Conservation (phyloP, 2,113 vertebrate genomes). For the Desmodus rotundus region DNA sequence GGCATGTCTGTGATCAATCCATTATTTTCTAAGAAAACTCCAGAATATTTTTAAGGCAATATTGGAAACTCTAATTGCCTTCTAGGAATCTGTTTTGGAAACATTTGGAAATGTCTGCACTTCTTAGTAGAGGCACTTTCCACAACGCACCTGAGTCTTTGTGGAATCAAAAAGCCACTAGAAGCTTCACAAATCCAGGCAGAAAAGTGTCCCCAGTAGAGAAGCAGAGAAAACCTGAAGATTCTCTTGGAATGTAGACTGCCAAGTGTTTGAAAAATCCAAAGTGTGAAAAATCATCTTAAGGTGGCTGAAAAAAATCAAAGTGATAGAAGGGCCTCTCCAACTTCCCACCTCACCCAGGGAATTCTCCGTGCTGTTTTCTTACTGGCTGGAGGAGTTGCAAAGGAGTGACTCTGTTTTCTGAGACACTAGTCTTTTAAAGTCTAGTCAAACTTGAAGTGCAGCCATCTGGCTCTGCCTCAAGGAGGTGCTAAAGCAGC, state of each 20-base stretch:
- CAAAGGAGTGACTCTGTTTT: not conserved
- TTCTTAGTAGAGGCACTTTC: not conserved
- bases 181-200: not conserved
- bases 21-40: not conserved
- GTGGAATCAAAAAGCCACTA: not conserved
- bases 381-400: not conserved
- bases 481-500: not conserved
- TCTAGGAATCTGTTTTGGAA: not conserved
- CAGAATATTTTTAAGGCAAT: not conserved
- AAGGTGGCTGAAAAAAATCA: not conserved
- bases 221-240: not conserved
- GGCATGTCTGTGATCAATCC: not conserved
- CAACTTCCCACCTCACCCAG: not conserved
- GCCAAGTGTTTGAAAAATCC: not conserved
- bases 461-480: not conserved
- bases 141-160: not conserved
- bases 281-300: not conserved
- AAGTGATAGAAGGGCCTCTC: not conserved
- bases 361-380: not conserved
- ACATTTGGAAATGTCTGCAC: not conserved
- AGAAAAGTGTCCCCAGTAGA: not conserved
- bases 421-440: not conserved
- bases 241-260: not conserved
- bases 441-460: conserved; percentile 25
- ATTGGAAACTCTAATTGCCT: not conserved